Percentiles rank a stretch among this genome's conserved stretches.
These are phyloP conservation scores for Trichomalopsis sarcophagae DNA, from an alignment of 1,140 invertebrate species.

Conservation along the genomic window DNA sequence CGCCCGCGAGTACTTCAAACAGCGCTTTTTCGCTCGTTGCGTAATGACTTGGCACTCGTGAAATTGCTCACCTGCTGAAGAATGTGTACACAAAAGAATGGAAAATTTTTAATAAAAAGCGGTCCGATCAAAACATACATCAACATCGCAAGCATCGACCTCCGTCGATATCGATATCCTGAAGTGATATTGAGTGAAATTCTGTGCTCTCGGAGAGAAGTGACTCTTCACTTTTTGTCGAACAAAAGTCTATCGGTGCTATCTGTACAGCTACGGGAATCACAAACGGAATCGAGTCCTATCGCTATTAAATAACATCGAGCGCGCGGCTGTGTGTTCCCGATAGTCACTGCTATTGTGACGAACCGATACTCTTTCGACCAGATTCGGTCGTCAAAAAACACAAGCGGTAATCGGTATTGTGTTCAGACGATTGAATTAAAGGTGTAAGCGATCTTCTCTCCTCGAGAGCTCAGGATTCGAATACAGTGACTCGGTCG, in stretches of 20 bases:
- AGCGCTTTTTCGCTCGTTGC: not conserved
- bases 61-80: too few species aligned
- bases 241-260: slow-evolving; percentile 1
- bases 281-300: not conserved
- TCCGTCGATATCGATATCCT: not conserved
- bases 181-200: not conserved
- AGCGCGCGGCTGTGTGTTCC: not conserved
- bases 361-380: not conserved
- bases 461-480: too few species aligned
- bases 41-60: not conserved
- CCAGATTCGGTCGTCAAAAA: not conserved
- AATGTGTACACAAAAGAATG: not conserved
- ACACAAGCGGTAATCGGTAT: not conserved
- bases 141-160: too few species aligned
- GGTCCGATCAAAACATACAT: slow-evolving; percentile 4
- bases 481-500: too few species aligned
- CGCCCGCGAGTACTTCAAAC: not conserved
- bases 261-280: not conserved
- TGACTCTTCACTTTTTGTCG: slow-evolving; percentile 1
- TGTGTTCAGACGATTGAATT: slow-evolving; percentile 9
- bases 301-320: not conserved
- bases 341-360: slow-evolving; percentile 11
- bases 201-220: not conserved
- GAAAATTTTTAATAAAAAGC: not conserved
- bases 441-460: not conserved